Percentiles rank a stretch among this genome's conserved stretches.
Evolutionary conservation across 2,113 vertebrate genomes (phyloP).

Genomic region (Eonycteris spelaea): DNA sequence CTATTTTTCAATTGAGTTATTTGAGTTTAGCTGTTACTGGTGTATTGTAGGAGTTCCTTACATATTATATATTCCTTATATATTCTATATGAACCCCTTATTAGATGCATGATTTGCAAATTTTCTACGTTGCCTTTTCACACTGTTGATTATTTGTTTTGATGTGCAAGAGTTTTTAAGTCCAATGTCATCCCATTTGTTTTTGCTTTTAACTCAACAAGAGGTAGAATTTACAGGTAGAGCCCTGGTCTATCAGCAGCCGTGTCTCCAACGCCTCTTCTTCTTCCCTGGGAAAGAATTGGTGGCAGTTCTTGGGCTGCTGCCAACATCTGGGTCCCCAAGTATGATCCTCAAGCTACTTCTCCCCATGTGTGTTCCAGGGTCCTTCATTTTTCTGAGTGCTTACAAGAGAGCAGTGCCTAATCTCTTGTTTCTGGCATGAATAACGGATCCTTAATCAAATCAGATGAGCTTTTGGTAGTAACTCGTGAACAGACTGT

Average conservation of each 20-base stretch:
- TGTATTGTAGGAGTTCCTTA: background rate
- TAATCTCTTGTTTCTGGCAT: constrained; percentile 40
- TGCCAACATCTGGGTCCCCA: background rate
- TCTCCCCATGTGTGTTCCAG: background rate
- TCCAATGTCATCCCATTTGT: background rate
- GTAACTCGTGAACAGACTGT: background rate
- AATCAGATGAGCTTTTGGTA: constrained; percentile 4
- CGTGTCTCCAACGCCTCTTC: background rate
- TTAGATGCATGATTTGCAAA: background rate
- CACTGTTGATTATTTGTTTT: background rate
- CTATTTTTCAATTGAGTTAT: background rate
- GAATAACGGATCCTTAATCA: constrained; percentile 8
- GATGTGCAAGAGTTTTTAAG: background rate
- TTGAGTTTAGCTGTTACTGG: background rate
- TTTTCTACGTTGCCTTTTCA: background rate
- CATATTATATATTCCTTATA: background rate
- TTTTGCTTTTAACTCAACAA: background rate
- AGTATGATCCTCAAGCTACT: background rate
- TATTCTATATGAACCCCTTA: background rate
- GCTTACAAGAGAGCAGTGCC: background rate
- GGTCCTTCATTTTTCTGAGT: background rate
- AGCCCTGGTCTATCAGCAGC: background rate
- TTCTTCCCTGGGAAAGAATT: background rate
- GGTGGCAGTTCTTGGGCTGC: no score
- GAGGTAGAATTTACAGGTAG: background rate